A percentile compares a stretch with the other conserved stretches of the same genome.
Conservation (phyloP, 2,113 vertebrate species). For the Sinocyclocheilus anophthalmus region DNA sequence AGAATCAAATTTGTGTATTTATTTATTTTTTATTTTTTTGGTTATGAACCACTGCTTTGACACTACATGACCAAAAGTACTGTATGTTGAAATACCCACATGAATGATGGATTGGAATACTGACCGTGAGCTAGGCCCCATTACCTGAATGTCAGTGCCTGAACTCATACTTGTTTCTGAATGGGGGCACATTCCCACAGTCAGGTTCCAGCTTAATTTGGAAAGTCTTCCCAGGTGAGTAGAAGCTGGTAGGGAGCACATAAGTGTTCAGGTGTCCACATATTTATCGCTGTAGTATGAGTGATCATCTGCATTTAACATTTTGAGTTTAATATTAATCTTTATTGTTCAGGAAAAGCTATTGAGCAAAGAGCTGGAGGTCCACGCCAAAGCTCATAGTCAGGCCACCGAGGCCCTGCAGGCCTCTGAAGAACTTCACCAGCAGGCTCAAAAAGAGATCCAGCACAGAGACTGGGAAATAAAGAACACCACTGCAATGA, state of each 20-base stretch:
- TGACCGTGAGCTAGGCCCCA: background rate
- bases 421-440: slow-evolving; percentile 62
- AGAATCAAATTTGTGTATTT: too few relatives aligned
- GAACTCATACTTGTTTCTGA: background rate
- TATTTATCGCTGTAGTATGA: too few relatives aligned
- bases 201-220: too few relatives aligned
- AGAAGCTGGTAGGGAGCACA: background rate
- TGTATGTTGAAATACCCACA: background rate
- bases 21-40: too few relatives aligned
- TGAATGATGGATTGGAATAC: background rate
- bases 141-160: background rate
- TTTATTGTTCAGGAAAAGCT: slow-evolving; percentile 71
- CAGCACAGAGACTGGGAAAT: slow-evolving; percentile 67
- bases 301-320: too few relatives aligned
- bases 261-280: background rate
- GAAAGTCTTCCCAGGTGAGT: background rate
- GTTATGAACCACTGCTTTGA: background rate
- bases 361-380: slow-evolving; percentile 71
- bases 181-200: slow-evolving; percentile 1
- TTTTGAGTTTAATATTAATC: background rate
- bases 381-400: slow-evolving; percentile 60
- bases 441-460: slow-evolving; percentile 67
- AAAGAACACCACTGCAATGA: slow-evolving; percentile 67
- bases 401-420: slow-evolving; percentile 67
- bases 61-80: background rate